Conservation (phyloP, 2,888 invertebrate species). For the Oxystoma pomonae region DNA sequence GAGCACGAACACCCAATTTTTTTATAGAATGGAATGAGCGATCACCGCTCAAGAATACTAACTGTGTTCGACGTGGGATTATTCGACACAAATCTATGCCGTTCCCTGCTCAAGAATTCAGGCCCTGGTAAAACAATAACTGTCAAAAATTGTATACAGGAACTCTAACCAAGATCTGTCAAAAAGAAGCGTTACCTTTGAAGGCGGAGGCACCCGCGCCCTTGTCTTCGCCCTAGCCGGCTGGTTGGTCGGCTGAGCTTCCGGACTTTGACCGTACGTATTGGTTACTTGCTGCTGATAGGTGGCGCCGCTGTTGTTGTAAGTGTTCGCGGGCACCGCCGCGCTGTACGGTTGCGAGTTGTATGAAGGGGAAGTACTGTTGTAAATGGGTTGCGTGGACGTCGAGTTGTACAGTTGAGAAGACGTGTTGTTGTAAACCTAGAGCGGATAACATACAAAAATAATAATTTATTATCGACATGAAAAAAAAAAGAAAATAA, state of each 20-base stretch:
- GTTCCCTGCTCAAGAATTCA: too few species aligned
- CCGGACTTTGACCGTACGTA: neutral
- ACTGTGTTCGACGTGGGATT: too few species aligned
- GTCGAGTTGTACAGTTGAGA: slow-evolving; percentile 18
- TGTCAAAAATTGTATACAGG: too few species aligned
- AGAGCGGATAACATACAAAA: too few species aligned
- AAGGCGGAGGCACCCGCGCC: slow-evolving; percentile 77
- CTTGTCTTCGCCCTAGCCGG: slow-evolving; percentile 59
- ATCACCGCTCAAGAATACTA: too few species aligned
- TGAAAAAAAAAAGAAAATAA: too few species aligned
- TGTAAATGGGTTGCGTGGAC: slow-evolving; percentile 12
- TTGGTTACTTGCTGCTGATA: slow-evolving; percentile 12
- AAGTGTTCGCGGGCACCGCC: slow-evolving; percentile 25
- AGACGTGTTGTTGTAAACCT: slow-evolving; percentile 16
- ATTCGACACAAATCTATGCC: too few species aligned
- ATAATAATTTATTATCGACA: too few species aligned
- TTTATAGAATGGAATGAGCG: too few species aligned
- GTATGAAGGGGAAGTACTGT: slow-evolving; percentile 30
- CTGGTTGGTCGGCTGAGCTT: slow-evolving; percentile 35
- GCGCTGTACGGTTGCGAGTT: slow-evolving; percentile 24
- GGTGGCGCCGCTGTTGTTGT: slow-evolving; percentile 21
- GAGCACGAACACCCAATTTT: too few species aligned
- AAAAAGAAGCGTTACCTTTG: slow-evolving; percentile 61
- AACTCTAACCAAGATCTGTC: too few species aligned
- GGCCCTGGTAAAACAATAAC: too few species aligned